These are phyloP conservation scores for Eupithecia inturbata DNA, from an alignment of 2,888 invertebrate species.

Conservation along the genomic window DNA sequence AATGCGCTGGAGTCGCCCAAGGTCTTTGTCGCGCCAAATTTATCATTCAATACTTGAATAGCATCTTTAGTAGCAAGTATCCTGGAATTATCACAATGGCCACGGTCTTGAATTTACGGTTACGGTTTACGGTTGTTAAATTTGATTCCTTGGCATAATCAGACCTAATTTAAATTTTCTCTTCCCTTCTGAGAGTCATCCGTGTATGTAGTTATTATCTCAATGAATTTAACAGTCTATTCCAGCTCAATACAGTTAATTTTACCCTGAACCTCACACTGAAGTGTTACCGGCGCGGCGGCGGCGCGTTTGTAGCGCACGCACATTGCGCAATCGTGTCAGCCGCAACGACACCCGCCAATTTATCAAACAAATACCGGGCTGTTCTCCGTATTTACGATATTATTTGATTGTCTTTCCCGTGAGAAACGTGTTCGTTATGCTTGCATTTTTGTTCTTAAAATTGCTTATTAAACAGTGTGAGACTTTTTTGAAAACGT, in stretches of 20 bases:
- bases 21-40: constrained; percentile 8
- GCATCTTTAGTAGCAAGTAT: not conserved
- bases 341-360: constrained; percentile 56
- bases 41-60: not conserved
- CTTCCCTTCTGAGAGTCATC: not conserved
- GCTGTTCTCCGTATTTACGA: constrained; percentile 45
- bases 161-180: not conserved
- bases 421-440: constrained; percentile 58
- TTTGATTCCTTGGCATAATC: not conserved
- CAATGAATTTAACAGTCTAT: not conserved
- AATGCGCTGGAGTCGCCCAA: constrained; percentile 45
- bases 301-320: constrained; percentile 53
- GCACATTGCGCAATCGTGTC: constrained; percentile 53
- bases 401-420: constrained; percentile 53
- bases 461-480: constrained; percentile 7
- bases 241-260: constrained; percentile 8
- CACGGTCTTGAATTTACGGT: constrained; percentile 6
- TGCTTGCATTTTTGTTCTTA: not conserved
- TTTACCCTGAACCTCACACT: constrained; percentile 5
- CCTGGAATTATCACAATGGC: not conserved
- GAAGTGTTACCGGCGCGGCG: constrained; percentile 30
- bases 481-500: not conserved
- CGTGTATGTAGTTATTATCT: not conserved
- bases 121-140: too few species aligned
- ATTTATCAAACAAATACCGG: constrained; percentile 63